Conservation (phyloP, 2,113 vertebrate species). For the Cyprinodon tularosa region DNA sequence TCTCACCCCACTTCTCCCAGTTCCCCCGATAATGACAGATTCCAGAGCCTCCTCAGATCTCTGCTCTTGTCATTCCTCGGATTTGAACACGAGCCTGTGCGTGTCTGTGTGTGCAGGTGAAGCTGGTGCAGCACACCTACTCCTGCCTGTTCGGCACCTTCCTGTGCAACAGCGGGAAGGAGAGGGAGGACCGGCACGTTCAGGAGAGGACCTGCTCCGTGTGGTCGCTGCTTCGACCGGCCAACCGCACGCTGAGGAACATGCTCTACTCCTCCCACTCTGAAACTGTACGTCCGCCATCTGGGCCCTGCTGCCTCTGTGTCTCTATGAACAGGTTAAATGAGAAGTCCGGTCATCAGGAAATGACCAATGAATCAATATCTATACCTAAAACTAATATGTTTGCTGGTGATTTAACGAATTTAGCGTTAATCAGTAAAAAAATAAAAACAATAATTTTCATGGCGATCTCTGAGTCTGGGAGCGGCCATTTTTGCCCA, state of each 20-base stretch:
- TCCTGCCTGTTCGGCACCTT: conserved; percentile 99
- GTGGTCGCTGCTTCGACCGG: conserved; percentile 94
- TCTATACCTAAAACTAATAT: too few species aligned
- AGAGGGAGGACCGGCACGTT: conserved; percentile 91
- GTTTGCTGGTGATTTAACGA: too few species aligned
- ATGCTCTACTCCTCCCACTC: conserved; percentile 96
- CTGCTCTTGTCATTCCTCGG: conserved; percentile 14
- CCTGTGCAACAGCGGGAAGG: conserved; percentile 97
- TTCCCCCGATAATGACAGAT: not conserved
- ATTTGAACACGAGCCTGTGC: conserved; percentile 20
- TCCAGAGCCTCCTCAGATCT: conserved; percentile 6
- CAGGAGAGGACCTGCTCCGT: conserved; percentile 95
- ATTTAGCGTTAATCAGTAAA: too few species aligned
- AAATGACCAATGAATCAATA: too few species aligned
- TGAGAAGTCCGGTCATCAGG: too few species aligned
- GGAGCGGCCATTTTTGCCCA: too few species aligned
- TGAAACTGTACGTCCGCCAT: conserved; percentile 84
- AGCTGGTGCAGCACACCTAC: conserved; percentile 97
- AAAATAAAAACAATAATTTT: too few species aligned
- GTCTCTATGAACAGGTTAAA: too few species aligned
- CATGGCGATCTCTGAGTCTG: too few species aligned
- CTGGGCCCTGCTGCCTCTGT: too few species aligned
- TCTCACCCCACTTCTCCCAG: not conserved
- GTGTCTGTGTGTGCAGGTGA: conserved; percentile 83
- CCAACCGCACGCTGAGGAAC: conserved; percentile 94